Evolutionary conservation across 2,888 invertebrate species (phyloP), one percentile per base, ranked within the genome.

Genomic region (Caenorhabditis plicata): DNA sequence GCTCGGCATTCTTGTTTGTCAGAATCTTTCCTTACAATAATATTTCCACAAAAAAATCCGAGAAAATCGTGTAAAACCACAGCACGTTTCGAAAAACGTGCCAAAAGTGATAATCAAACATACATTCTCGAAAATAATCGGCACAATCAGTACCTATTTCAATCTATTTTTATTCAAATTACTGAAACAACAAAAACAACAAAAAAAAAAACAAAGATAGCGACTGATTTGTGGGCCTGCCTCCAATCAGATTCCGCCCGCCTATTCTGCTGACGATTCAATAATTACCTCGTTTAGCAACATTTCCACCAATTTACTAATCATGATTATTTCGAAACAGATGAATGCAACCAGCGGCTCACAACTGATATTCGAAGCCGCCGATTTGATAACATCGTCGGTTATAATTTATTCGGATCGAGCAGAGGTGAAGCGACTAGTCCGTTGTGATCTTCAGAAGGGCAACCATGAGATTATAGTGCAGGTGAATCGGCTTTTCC

Each of bases 321-420:
- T n/a, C n/a, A n/a, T n/a, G n/a, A n/a, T n/a, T n/a, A n/a, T 31
- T 13, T 31, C 13, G 11, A 11, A 31, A 11, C 31, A 31, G 11
- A n/a, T 11, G n/a, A n/a, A n/a, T n/a, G n/a, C n/a, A n/a, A n/a
- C n/a, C n/a, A 17, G 17, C 15, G 15, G 19, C 9, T 17, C 8
- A 20, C 19, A 17, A 23, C 11, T 19, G 15, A 15, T 54, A 0
- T 60, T 75, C 36, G 71, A 77, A 40, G 74, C 74, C 4, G 35
- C 57, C 13, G 62, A 64, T 11, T 49, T 78, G 42, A 68, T 73
- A 36, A 72, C 73, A 7, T 77, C 73, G 44, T 67, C 67, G 15
- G 78, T 78, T 1, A 72, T 74, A 9, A 76, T 78, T 4, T 78
- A 75, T 53, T 62, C 65, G 26, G 78, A 78, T 36, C 43, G 76